These are phyloP conservation scores for Aulostomus chinensis DNA, from an alignment of 2,797 vertebrate species.

Conservation along the genomic window DNA sequence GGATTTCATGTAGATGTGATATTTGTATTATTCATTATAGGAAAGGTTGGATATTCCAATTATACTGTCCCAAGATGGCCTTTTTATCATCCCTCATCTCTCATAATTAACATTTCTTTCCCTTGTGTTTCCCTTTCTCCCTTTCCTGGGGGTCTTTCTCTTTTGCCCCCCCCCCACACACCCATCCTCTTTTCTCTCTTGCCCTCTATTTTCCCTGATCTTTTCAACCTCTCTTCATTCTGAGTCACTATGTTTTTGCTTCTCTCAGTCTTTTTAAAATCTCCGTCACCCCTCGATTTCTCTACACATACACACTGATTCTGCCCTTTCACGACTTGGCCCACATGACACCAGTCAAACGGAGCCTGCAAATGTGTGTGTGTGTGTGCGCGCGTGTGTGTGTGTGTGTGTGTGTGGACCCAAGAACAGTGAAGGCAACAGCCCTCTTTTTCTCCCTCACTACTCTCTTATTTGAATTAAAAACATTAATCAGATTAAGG, in stretches of 20 bases:
- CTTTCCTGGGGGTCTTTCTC: background rate
- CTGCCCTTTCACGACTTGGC: conserved; percentile 28
- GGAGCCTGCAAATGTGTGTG: conserved; percentile 14
- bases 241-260: conserved; percentile 17
- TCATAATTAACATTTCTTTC: conserved; percentile 32
- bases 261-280: background rate
- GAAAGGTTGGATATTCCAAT: conserved; percentile 35
- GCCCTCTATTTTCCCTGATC: too few species aligned
- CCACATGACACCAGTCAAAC: conserved; percentile 30
- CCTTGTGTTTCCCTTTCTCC: background rate
- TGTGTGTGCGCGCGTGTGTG: conserved; percentile 7
- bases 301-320: background rate
- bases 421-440: conserved; percentile 25
- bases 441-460: conserved; percentile 32
- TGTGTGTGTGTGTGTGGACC: conserved; percentile 3
- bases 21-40: conserved; percentile 31
- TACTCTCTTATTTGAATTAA: conserved; percentile 86
- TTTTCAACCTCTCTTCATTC: conserved; percentile 1
- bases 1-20: conserved; percentile 22
- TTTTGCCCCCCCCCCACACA: too few species aligned
- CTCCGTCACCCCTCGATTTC: background rate
- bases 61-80: conserved; percentile 23
- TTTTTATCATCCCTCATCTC: conserved; percentile 39
- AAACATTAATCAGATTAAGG: conserved; percentile 85
- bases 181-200: too few species aligned